Base-by-base conservation (phyloP, 2,888 invertebrate genomes). In the Drosophila multiciliata region DNA sequence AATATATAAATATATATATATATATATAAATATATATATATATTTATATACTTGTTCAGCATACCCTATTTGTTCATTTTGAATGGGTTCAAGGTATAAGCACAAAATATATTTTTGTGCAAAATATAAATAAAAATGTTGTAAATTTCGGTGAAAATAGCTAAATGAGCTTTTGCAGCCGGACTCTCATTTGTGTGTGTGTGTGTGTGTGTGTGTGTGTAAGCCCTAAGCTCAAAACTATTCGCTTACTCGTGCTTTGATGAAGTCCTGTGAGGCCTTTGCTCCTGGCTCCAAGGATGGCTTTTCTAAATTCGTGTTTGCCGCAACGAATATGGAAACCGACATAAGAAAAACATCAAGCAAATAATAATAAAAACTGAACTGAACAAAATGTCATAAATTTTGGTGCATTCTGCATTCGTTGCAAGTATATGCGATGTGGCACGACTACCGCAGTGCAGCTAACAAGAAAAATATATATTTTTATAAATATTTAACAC, bases 121-220 rank as follows among this genome's bases (percentile, higher is more conserved):
- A 40, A 40, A 42, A 52, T 58, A 64, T 23, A 45, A 49, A 53
- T 57, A 64, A 33, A 75, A 76, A 53, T 67, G 40, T 53, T 75
- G 63, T 65, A 68, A 58, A 87, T 79, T 74, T 76, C 42, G 64
- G 35, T 32, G 26, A 33, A 76, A 77, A 73, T 83, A 82, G 66
- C 82, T 69, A 84, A 83, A 89, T 81, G 82, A 83, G 89, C 77
- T 86, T 82, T 82, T 58, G 57, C 75, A 65, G 58, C 40, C 38
- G 15, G 32, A 33, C 29, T 20, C 42, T 1, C 29, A 78, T 42
- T 52, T 57, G 1, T 45, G 12, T 45, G 26, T 26, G 3, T 26
- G 26, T 26, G 26, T 26, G 26, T 26, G 38, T 38, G 4, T 40
- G 2, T 42, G 20, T 26, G 20, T 7, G 23, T 15, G 15, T 15